phyloP scores from a whole-genome alignment of 1,140 invertebrate genomes.

The Pseudoatta argentina region DNA sequence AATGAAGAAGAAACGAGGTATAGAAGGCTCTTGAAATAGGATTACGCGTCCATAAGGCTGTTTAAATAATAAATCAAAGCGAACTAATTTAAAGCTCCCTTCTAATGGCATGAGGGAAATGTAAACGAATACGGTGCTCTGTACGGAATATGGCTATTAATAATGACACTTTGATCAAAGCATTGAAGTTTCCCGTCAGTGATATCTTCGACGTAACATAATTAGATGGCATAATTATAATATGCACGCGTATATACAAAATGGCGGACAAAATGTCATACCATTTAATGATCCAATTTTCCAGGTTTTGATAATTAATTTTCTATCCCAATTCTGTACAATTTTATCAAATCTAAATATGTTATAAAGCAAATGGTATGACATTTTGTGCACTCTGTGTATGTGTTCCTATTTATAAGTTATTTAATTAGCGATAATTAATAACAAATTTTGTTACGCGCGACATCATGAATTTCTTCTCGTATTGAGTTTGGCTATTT shows the following conservation, averaged over 20 bases:
- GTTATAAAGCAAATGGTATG: too few relatives aligned
- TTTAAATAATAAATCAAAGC: constrained; percentile 53
- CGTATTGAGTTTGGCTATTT: not conserved
- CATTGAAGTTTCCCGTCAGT: constrained; percentile 24
- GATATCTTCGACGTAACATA: not conserved
- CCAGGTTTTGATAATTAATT: too few relatives aligned
- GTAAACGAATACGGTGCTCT: constrained; percentile 11
- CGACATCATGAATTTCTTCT: not conserved
- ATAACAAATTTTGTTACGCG: not conserved
- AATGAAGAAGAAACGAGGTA: constrained; percentile 7
- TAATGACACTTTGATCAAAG: constrained; percentile 47
- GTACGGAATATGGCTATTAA: constrained; percentile 1
- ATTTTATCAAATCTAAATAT: too few relatives aligned
- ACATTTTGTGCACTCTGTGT: too few relatives aligned
- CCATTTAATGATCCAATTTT: too few relatives aligned
- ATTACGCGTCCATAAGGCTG: constrained; percentile 7
- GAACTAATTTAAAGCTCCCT: constrained; percentile 13
- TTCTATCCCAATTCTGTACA: too few relatives aligned
- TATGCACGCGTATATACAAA: not conserved
- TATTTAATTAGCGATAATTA: not conserved
- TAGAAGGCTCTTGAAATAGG: constrained; percentile 10
- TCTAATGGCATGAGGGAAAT: constrained; percentile 8
- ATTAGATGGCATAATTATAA: not conserved
- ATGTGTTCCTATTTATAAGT: not conserved
- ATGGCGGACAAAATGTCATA: too few relatives aligned